Evolutionary conservation across 1,140 invertebrate species (phyloP), one percentile per base, ranked within the genome.

Genomic region (Drosophila aff.): DNA sequence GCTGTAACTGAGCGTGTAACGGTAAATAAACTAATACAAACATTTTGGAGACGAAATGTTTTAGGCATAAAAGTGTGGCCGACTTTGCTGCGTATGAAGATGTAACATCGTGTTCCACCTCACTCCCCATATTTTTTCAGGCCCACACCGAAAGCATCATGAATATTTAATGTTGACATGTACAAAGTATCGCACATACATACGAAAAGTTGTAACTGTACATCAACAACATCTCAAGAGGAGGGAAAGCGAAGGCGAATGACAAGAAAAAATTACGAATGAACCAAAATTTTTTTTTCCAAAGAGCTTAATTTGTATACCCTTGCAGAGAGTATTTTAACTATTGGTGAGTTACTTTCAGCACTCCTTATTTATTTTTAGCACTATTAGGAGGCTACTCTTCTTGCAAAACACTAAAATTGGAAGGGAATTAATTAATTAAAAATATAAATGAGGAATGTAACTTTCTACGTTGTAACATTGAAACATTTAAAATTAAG

Each of bases 121-220:
- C 55, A 13, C 11, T 11, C 62, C 44, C 69, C 18, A 40, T 18
- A 28, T 33, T 65, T 26, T 50, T 18, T 38, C 36, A 36, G 21
- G 47, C 38, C 31, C 31, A 55, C 21, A 44, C 36, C 53, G 68
- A 73, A 47, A 73, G 67, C 71, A 73, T 81, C 84, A 89, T 89
- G 84, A 89, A 89, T 89, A 89, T 89, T 90, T 89, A 90, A 89
- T 84, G 81, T 50, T 89, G 84, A 87, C 83, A 87, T 87, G 81
- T 89, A 78, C 83, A 80, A 83, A 89, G 83, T 89, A 87, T 77
- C 62, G 72, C 63, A 72, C 71, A 87, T 81, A 89, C 71, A 69
- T 68, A 78, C 46, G 52, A 68, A 77, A 64, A 69, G 55, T 74
- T 85, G 81, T 77, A 73, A 76, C 73, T 74, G 66, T 74, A 72